phyloP scores from a whole-genome alignment of 2,797 vertebrate genomes.

The Urosaurus nigricauda region DNA sequence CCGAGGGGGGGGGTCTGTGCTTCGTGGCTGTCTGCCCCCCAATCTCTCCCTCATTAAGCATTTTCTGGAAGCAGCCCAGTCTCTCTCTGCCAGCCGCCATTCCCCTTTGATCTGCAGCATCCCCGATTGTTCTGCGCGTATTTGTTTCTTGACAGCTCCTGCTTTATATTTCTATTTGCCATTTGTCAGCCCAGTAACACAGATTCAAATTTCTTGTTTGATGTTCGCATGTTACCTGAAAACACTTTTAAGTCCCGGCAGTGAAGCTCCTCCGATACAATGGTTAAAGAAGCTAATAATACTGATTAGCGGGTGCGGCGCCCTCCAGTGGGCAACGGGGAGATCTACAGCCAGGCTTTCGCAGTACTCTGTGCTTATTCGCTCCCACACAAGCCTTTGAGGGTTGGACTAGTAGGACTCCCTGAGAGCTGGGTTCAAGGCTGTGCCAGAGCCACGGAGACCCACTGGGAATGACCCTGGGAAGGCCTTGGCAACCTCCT shows the following conservation, averaged over 20 bases:
- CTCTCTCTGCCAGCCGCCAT: not conserved
- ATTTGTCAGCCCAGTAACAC: slow-evolving; percentile 59
- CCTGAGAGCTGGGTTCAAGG: too few species aligned
- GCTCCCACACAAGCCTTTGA: too few species aligned
- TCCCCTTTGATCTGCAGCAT: fast-evolving
- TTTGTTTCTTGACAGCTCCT: slow-evolving; percentile 64
- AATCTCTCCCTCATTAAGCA: slow-evolving; percentile 2
- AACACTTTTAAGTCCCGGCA: slow-evolving; percentile 30
- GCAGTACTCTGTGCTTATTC: too few species aligned
- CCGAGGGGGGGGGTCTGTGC: not conserved
- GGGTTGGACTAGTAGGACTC: too few species aligned
- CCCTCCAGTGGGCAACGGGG: slow-evolving; percentile 64
- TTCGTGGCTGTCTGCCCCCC: too few species aligned
- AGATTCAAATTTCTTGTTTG: slow-evolving; percentile 54
- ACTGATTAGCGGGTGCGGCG: slow-evolving; percentile 17
- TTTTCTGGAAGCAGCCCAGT: fast-evolving
- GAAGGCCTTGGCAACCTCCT: too few species aligned
- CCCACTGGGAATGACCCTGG: too few species aligned
- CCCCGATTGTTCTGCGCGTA: not conserved
- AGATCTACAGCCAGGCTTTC: not conserved
- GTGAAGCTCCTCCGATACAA: not conserved
- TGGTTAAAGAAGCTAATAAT: not conserved
- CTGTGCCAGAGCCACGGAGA: too few species aligned
- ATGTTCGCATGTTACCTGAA: slow-evolving; percentile 61
- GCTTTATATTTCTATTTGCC: slow-evolving; percentile 69